These are phyloP conservation scores for Labeo calbasu DNA, from an alignment of 2,797 vertebrate species.

Conservation along the genomic window DNA sequence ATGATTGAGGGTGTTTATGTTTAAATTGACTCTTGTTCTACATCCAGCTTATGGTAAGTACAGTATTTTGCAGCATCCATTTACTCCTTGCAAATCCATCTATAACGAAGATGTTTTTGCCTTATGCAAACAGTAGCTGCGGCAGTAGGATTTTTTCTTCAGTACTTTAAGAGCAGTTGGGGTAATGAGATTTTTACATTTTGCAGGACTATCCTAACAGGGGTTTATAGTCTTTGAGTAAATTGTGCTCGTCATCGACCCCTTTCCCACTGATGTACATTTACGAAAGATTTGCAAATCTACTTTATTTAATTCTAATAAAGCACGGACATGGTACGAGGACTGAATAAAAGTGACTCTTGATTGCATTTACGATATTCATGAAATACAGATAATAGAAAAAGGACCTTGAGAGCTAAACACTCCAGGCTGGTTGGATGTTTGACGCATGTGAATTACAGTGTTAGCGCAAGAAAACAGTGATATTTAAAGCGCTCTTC, in stretches of 20 bases:
- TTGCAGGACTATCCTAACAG: not conserved
- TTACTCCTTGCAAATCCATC: not conserved
- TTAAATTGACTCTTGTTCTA: not conserved
- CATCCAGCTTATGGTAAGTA: slow-evolving; percentile 1
- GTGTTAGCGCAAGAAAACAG: slow-evolving; percentile 10
- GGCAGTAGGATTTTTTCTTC: not conserved
- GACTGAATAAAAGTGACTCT: not conserved
- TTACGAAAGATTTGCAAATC: slow-evolving; percentile 22
- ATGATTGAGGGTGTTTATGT: slow-evolving; percentile 19
- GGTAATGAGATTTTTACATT: not conserved
- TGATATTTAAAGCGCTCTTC: slow-evolving; percentile 29
- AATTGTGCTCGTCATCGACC: not conserved
- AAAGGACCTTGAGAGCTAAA: slow-evolving; percentile 13
- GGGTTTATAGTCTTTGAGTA: not conserved
- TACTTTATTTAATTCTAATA: slow-evolving; percentile 16
- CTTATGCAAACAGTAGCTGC: not conserved
- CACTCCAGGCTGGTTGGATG: too few species aligned
- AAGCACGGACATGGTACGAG: not conserved
- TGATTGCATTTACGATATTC: not conserved
- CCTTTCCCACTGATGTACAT: not conserved
- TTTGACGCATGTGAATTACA: slow-evolving; percentile 5
- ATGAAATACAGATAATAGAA: not conserved
- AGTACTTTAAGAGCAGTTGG: not conserved
- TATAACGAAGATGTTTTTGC: not conserved
- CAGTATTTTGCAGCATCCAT: not conserved